Base-by-base conservation (phyloP, 1,140 invertebrate genomes). In the Cotesia chilonis region DNA sequence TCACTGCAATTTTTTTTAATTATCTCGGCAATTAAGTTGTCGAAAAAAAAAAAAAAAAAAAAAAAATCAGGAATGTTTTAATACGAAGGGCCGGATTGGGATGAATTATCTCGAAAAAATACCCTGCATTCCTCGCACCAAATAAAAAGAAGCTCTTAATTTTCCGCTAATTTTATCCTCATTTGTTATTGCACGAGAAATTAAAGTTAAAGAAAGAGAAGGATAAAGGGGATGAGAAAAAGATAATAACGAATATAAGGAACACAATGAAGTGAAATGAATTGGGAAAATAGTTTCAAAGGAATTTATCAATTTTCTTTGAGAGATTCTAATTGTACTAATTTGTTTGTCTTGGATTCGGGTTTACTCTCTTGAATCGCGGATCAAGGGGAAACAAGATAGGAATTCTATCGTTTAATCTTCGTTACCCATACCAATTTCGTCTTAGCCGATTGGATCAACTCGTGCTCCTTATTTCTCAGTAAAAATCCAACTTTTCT, bases 231-330 rank as follows among this genome's bases (percentile, higher is more conserved):
- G 61, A 76, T 36, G 38, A 71, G 35, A 17, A 64, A 70, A 51
- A 74, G 41, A 10, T 47, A 9, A 47, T 2, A 47, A 47, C 41
- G 41, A 47, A 47, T 47, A 47, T 47, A 47, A 47, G 41, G 41
- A 47, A 7, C 41, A 47, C 41, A 47, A 47, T 47, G 41, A 64
- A 57, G 71, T 86, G 85, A 87, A 87, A 87, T 86, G 85, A 86
- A 81, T 85, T 85, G 85, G 78, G 84, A 87, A 87, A 47, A 86
- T 87, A 86, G 85, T 86, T 85, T 82, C 82, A 72, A 79, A 80
- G 85, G 84, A 87, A 87, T 87, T 86, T 86, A 86, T 87, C 85
- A 86, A 86, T 86, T 87, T 87, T 86, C 85, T 86, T 87, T 86
- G 85, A 85, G 81, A 83, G 80, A 83, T 83, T 87, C 82, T 86